Evolutionary conservation across 2,797 vertebrate genomes (phyloP).

Genomic region (Micropoecilia bifurca): DNA sequence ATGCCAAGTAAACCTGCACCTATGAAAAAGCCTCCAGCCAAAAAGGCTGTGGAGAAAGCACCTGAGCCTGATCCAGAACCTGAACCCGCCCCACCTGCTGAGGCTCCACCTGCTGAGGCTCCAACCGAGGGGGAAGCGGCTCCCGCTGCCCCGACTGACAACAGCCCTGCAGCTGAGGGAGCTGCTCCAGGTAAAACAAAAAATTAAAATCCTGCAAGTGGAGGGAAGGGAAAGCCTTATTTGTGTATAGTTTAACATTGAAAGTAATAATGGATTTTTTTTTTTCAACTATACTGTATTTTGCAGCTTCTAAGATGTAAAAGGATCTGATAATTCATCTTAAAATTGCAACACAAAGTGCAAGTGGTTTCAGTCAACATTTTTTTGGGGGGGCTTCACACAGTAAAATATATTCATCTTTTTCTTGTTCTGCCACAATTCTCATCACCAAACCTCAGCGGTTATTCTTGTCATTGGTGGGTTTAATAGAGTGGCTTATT

Average conservation of each 20-base stretch:
- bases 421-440: background rate
- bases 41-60: constrained; percentile 64
- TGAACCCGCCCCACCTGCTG: constrained; percentile 25
- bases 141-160: constrained; percentile 35
- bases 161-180: constrained; percentile 43
- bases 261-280: background rate
- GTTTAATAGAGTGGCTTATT: background rate
- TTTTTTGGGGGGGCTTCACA: background rate
- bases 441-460: constrained; percentile 5
- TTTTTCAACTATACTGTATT: background rate
- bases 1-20: constrained; percentile 85
- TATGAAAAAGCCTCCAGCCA: constrained; percentile 80
- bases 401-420: background rate
- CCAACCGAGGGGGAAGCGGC: constrained; percentile 41
- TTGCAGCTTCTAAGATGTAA: background rate
- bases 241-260: background rate
- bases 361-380: background rate
- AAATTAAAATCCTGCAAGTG: background rate
- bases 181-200: constrained; percentile 47
- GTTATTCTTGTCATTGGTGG: constrained; percentile 4
- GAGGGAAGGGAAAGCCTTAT: too few species aligned
- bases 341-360: background rate
- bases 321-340: background rate
- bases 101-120: constrained; percentile 33
- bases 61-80: constrained; percentile 52